These are phyloP conservation scores for Strigops habroptila DNA, from an alignment of 2,113 vertebrate species.

Conservation along the genomic window DNA sequence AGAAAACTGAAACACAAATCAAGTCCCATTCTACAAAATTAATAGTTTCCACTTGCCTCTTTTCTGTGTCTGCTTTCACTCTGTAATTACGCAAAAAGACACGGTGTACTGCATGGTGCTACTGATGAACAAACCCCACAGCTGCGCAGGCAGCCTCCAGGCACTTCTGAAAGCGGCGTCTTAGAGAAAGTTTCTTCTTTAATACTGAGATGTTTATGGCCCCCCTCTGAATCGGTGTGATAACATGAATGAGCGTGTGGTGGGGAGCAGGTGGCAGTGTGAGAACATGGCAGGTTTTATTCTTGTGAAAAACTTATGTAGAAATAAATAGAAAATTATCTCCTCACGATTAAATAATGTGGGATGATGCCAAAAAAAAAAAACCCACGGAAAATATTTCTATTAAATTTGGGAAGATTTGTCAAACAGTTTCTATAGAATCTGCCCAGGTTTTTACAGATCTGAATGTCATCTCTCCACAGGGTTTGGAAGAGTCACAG, in stretches of 20 bases:
- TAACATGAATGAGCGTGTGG: not conserved
- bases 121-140: conserved; percentile 46
- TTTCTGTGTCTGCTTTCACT: conserved; percentile 6
- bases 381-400: not conserved
- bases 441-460: not conserved
- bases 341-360: not conserved
- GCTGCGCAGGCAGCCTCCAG: conserved; percentile 25
- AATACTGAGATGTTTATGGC: conserved; percentile 30
- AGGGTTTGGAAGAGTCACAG: not conserved
- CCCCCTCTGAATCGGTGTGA: not conserved
- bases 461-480: not conserved
- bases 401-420: not conserved
- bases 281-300: not conserved
- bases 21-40: conserved; percentile 37
- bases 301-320: not conserved
- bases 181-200: conserved; percentile 34
- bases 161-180: conserved; percentile 26
- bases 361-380: not conserved
- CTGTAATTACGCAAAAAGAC: conserved; percentile 43
- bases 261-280: conserved; percentile 4
- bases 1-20: conserved; percentile 46
- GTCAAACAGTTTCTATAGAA: not conserved
- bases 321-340: conserved; percentile 24
- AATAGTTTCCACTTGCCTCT: conserved; percentile 35
- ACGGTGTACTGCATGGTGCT: not conserved